Conservation (phyloP, 2,797 vertebrate genomes). For the Acanthiza pusilla region DNA sequence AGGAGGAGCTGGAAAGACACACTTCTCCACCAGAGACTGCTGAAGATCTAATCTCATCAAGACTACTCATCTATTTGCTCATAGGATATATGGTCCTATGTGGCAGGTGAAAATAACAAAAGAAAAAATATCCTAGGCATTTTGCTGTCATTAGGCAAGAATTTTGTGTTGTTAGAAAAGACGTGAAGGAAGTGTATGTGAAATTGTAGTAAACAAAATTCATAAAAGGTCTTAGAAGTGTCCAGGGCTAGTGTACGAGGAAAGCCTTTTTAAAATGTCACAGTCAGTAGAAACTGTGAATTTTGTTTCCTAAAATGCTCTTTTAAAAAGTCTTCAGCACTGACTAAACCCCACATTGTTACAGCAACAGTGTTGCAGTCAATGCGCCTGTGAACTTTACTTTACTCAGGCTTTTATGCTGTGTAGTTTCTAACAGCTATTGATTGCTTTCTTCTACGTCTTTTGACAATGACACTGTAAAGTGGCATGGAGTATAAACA, state of each 20-base stretch:
- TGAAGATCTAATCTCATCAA: background rate
- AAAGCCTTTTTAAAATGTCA: background rate
- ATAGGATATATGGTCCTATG: background rate
- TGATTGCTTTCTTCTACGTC: background rate
- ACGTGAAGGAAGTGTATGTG: background rate
- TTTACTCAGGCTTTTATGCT: slow-evolving; percentile 22
- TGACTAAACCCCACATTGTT: background rate
- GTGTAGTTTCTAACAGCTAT: background rate
- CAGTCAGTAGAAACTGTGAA: background rate
- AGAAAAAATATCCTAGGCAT: background rate
- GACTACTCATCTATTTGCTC: background rate
- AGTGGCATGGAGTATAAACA: background rate
- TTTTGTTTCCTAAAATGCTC: background rate
- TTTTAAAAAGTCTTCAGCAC: background rate
- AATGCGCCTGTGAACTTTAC: background rate
- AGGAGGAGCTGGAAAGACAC: background rate
- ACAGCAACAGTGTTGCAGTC: background rate
- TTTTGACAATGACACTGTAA: background rate
- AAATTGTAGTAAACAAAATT: slow-evolving; percentile 11
- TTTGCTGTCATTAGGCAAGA: background rate
- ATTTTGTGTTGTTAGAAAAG: slow-evolving; percentile 25
- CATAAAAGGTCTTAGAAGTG: background rate
- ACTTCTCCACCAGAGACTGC: background rate
- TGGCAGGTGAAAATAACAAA: background rate
- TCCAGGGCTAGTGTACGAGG: background rate